Percentiles rank a stretch among this genome's conserved stretches.
Conservation (phyloP, 2,888 invertebrate species). For the Drosophila buzzatii region DNA sequence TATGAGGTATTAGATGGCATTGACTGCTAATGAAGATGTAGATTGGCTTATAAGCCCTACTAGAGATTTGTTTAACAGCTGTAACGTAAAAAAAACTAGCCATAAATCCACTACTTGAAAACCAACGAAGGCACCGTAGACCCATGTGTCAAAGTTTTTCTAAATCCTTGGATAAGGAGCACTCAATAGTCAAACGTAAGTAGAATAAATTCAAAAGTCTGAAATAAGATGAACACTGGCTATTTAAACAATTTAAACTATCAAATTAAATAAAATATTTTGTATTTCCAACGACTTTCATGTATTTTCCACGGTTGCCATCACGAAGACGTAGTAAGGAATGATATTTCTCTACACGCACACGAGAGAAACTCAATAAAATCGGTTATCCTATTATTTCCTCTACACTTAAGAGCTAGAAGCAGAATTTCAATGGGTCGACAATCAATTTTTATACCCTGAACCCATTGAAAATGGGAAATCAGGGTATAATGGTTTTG, state of each 20-base stretch:
- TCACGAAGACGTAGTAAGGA: slow-evolving; percentile 47
- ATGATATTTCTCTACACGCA: slow-evolving; percentile 58
- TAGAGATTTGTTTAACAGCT: not conserved
- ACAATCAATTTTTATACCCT: slow-evolving; percentile 72
- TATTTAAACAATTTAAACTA: not conserved
- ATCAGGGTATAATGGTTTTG: too few species aligned
- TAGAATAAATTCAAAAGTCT: not conserved
- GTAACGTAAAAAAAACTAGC: not conserved
- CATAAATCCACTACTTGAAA: not conserved
- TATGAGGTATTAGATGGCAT: slow-evolving; percentile 50
- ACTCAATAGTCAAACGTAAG: not conserved
- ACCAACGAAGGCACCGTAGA: too few species aligned
- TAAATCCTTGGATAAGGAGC: too few species aligned
- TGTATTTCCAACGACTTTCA: too few species aligned
- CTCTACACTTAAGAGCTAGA: slow-evolving; percentile 16
- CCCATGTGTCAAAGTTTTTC: not conserved
- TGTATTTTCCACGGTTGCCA: slow-evolving; percentile 33
- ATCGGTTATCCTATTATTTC: slow-evolving; percentile 34
- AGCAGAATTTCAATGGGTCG: slow-evolving; percentile 7
- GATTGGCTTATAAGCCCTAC: slow-evolving; percentile 1
- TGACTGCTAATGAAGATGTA: slow-evolving; percentile 32
- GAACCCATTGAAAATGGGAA: too few species aligned
- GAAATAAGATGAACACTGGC: not conserved
- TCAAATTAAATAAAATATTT: not conserved
- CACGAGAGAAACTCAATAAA: slow-evolving; percentile 31